Evolutionary conservation across 2,888 invertebrate species (phyloP).

Genomic region (Ophion obscuratus): DNA sequence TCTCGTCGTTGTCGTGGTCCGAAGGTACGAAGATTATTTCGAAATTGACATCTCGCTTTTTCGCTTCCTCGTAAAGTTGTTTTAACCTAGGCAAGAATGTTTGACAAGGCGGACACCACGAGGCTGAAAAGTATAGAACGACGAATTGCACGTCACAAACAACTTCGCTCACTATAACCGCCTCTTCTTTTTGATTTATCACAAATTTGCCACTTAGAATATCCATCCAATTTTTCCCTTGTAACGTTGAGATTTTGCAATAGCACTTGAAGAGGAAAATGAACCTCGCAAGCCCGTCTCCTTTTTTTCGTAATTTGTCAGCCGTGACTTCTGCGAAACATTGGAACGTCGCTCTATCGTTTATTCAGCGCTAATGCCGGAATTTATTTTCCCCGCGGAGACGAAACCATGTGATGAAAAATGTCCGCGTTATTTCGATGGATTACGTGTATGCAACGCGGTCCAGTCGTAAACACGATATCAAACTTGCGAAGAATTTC

Average conservation of each 20-base stretch:
- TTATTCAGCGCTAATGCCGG: neutral
- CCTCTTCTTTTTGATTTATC: slow-evolving; percentile 67
- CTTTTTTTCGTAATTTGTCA: neutral
- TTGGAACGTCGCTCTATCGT: neutral
- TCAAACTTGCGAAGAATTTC: slow-evolving; percentile 50
- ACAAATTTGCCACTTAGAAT: slow-evolving; percentile 69
- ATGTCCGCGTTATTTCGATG: neutral
- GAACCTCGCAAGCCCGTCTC: too few species aligned
- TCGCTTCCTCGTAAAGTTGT: slow-evolving; percentile 61
- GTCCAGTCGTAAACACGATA: slow-evolving; percentile 28
- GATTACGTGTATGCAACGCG: slow-evolving; percentile 6
- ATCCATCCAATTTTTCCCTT: slow-evolving; percentile 65
- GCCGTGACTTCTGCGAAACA: neutral
- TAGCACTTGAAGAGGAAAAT: neutral
- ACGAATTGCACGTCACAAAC: slow-evolving; percentile 69
- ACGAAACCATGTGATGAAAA: neutral
- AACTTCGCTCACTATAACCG: slow-evolving; percentile 68
- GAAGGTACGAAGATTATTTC: slow-evolving; percentile 73
- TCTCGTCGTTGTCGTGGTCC: slow-evolving; percentile 69
- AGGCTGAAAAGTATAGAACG: slow-evolving; percentile 73
- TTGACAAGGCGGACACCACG: slow-evolving; percentile 74
- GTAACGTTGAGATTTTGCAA: neutral
- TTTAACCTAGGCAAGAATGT: slow-evolving; percentile 70
- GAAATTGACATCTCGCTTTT: slow-evolving; percentile 57
- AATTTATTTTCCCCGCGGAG: neutral